phyloP scores from a whole-genome alignment of 2,888 invertebrate genomes.

The Allophyes oxyacanthae region DNA sequence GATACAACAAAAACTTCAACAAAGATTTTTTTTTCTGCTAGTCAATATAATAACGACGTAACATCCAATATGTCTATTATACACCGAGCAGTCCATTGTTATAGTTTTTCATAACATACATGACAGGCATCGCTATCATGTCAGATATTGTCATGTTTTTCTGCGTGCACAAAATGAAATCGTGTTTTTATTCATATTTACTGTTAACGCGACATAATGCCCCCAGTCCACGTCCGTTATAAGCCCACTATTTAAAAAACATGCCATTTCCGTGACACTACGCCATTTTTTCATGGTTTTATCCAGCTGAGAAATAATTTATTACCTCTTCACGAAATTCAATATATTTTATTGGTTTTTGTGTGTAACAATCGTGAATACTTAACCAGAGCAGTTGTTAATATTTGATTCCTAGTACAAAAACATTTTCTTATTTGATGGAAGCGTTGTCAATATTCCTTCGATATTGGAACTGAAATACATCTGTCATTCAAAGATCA shows the following conservation, averaged over 20 bases:
- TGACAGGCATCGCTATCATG: conserved; percentile 27
- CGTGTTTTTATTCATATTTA: conserved; percentile 53
- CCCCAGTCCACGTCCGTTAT: conserved; percentile 41
- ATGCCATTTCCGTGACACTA: conserved; percentile 33
- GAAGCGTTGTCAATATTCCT: conserved; percentile 5
- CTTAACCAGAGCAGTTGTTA: conserved; percentile 29
- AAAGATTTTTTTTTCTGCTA: conserved; percentile 31
- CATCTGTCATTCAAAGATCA: background rate
- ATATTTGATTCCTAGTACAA: conserved; percentile 5
- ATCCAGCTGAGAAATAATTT: conserved; percentile 46
- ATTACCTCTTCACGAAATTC: conserved; percentile 39
- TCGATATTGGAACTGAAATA: background rate
- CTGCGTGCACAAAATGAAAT: conserved; percentile 34
- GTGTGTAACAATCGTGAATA: conserved; percentile 27
- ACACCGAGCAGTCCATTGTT: conserved; percentile 35
- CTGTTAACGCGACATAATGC: conserved; percentile 46
- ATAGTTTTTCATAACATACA: conserved; percentile 45
- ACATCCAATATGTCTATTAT: conserved; percentile 33
- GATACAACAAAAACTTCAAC: conserved; percentile 35
- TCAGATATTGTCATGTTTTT: conserved; percentile 43
- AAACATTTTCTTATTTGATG: background rate
- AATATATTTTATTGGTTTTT: conserved; percentile 41
- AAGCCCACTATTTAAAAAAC: conserved; percentile 24
- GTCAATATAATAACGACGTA: conserved; percentile 28
- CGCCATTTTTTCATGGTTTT: conserved; percentile 38